These are phyloP conservation scores for Arenaria interpres DNA, from an alignment of 2,113 vertebrate species.

Conservation along the genomic window DNA sequence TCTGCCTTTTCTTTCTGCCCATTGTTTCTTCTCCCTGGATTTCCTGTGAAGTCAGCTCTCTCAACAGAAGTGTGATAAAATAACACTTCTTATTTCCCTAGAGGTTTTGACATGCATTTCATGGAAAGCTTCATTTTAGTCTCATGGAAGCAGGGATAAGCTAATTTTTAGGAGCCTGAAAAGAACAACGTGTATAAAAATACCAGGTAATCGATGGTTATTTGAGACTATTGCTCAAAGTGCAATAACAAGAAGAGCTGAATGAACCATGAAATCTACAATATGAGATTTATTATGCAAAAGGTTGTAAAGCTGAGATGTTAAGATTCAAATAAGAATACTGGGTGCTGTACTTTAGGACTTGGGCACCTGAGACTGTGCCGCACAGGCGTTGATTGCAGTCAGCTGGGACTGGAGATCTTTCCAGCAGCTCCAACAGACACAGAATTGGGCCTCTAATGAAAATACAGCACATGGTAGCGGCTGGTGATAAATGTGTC, in stretches of 20 bases:
- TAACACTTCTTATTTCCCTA: background rate
- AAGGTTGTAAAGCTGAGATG: background rate
- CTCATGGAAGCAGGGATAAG: background rate
- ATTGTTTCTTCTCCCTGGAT: constrained; percentile 10
- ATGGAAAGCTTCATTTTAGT: background rate
- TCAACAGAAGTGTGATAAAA: constrained; percentile 7
- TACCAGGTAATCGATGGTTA: background rate
- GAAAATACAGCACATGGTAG: background rate
- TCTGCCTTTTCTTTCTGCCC: background rate
- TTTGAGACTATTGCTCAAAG: background rate
- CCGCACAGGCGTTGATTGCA: background rate
- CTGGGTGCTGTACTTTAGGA: background rate
- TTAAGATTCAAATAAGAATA: background rate
- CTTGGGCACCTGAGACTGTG: background rate
- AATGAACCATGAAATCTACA: background rate
- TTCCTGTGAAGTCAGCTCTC: constrained; percentile 18
- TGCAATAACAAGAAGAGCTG: background rate
- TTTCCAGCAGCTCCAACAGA: background rate
- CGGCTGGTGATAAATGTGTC: background rate
- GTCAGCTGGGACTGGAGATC: background rate
- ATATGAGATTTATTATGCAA: background rate
- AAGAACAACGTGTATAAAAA: background rate
- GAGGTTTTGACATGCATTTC: background rate
- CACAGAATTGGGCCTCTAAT: background rate
- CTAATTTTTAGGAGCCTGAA: background rate